Conservation (phyloP, 2,888 invertebrate species). For the Drosophila atroscutellata region DNA sequence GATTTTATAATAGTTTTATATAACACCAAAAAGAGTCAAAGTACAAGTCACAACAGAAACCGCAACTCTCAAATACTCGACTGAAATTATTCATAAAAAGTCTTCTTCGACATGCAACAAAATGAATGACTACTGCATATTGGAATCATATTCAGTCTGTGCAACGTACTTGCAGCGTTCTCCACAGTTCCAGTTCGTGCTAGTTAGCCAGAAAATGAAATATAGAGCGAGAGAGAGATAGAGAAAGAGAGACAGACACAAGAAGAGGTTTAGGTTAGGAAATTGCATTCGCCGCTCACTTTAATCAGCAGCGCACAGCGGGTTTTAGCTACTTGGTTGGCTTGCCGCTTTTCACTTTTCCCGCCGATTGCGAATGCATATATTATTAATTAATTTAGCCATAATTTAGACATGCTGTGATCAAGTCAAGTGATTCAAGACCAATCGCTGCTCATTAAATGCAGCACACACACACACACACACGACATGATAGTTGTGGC, state of each 20-base stretch:
- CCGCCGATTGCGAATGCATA: conserved; percentile 27
- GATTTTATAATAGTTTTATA: neutral
- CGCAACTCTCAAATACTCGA: neutral
- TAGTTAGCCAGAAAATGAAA: conserved; percentile 34
- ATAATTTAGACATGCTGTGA: conserved; percentile 59
- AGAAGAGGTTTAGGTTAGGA: conserved; percentile 23
- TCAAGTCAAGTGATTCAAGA: conserved; percentile 32
- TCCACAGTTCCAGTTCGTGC: conserved; percentile 90
- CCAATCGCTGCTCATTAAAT: conserved; percentile 47
- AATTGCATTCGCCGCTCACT: conserved; percentile 46
- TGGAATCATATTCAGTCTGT: conserved; percentile 5
- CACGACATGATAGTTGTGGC: conserved; percentile 13
- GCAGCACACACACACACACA: conserved; percentile 16
- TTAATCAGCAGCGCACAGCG: conserved; percentile 47
- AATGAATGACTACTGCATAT: conserved; percentile 10
- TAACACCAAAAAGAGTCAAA: neutral
- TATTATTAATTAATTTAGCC: conserved; percentile 68
- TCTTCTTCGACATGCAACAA: conserved; percentile 17
- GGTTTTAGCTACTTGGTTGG: conserved; percentile 23
- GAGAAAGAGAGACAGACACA: neutral
- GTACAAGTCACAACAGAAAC: neutral
- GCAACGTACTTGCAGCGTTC: conserved; percentile 91
- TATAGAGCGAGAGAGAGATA: neutral
- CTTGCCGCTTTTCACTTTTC: conserved; percentile 35
- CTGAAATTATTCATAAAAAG: neutral